Conservation (phyloP, 2,113 vertebrate genomes). For the Serilophus lunatus region DNA sequence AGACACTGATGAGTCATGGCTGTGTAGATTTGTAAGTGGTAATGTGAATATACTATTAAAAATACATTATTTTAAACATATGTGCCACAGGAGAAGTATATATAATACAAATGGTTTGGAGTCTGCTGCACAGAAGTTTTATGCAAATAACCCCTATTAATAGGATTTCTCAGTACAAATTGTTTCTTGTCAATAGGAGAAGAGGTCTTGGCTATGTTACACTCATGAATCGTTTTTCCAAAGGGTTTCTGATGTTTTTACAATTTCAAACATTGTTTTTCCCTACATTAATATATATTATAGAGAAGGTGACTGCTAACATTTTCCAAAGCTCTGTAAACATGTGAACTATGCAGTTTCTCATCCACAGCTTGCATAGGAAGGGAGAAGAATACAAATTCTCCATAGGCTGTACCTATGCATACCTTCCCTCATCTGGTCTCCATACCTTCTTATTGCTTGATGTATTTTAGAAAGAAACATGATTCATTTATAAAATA, state of each 20-base stretch:
- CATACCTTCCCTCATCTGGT: background rate
- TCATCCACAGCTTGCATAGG: background rate
- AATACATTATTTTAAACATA: background rate
- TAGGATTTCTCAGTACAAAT: constrained; percentile 21
- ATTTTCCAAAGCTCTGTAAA: background rate
- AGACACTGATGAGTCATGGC: background rate
- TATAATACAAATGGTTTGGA: background rate
- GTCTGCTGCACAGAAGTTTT: background rate
- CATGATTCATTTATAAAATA: background rate
- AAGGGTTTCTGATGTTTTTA: background rate
- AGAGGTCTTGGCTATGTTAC: background rate
- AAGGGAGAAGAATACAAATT: background rate
- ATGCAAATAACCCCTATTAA: constrained; percentile 6
- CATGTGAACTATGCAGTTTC: background rate
- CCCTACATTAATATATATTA: background rate
- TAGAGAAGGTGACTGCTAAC: background rate
- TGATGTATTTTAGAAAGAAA: background rate
- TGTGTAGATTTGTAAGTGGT: background rate
- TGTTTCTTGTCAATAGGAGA: background rate
- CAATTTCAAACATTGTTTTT: background rate
- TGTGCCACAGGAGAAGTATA: background rate
- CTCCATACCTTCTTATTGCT: background rate
- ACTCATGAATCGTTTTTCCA: background rate
- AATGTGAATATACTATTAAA: background rate
- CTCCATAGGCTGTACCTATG: background rate